phyloP scores from a whole-genome alignment of 2,888 invertebrate species.

The Fissipunctia ypsillon region DNA sequence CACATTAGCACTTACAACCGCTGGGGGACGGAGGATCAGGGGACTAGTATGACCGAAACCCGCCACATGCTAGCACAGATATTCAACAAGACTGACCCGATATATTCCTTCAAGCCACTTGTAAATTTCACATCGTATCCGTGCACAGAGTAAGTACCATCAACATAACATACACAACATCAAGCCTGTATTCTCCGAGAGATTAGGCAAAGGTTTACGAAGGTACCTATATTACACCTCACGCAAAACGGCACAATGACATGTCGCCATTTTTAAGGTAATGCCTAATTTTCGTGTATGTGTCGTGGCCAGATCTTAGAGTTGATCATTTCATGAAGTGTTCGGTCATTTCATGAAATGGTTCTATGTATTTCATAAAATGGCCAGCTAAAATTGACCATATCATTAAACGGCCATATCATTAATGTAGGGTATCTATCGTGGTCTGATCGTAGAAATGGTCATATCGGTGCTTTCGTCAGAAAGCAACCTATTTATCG shows the following conservation, averaged over 20 bases:
- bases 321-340: too few relatives aligned
- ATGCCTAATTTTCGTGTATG: too few relatives aligned
- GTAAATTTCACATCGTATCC: slow-evolving; percentile 88
- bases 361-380: too few relatives aligned
- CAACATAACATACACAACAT: not conserved
- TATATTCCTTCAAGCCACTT: slow-evolving; percentile 85
- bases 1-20: slow-evolving; percentile 87
- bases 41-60: slow-evolving; percentile 84
- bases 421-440: too few relatives aligned
- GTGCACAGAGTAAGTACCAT: slow-evolving; percentile 85
- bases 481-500: too few relatives aligned
- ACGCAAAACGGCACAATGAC: not conserved
- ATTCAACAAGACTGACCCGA: slow-evolving; percentile 81
- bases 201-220: not conserved
- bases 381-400: too few relatives aligned
- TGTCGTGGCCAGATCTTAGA: too few relatives aligned
- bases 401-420: too few relatives aligned
- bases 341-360: too few relatives aligned
- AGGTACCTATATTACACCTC: not conserved
- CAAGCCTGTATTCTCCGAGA: not conserved
- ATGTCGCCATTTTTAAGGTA: not conserved
- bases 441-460: too few relatives aligned
- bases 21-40: slow-evolving; percentile 83
- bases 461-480: too few relatives aligned
- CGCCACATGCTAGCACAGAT: slow-evolving; percentile 86